Evolutionary conservation across 1,140 invertebrate species (phyloP).

Genomic region (Cydia amplana): DNA sequence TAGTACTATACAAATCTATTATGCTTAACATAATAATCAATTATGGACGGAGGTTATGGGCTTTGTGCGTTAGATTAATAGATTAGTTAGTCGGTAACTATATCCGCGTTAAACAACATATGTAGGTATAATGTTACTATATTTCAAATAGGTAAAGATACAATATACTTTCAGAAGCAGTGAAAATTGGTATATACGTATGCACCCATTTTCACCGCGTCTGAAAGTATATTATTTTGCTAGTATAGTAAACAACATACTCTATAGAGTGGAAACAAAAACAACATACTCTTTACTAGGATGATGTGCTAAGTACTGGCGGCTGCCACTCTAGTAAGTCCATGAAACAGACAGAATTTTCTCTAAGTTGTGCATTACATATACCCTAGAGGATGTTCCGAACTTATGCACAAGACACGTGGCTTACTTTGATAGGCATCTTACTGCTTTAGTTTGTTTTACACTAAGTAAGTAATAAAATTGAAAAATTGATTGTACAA

Average conservation of each 20-base stretch:
- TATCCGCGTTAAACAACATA: too few species aligned
- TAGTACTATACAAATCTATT: too few species aligned
- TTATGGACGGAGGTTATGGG: too few species aligned
- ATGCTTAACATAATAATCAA: too few species aligned
- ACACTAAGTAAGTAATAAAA: not conserved
- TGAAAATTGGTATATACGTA: too few species aligned
- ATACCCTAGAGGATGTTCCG: not conserved
- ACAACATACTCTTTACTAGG: not conserved
- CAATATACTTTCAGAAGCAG: too few species aligned
- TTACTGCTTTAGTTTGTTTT: not conserved
- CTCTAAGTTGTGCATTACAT: not conserved
- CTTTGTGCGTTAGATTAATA: not conserved
- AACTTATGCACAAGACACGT: not conserved
- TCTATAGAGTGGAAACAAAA: not conserved
- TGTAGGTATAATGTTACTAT: too few species aligned
- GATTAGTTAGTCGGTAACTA: not conserved
- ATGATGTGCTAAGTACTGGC: slow-evolving; percentile 8
- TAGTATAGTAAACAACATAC: too few species aligned
- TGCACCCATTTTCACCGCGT: too few species aligned
- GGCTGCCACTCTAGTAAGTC: slow-evolving; percentile 7
- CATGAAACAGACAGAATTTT: slow-evolving; percentile 13
- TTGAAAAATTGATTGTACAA: not conserved
- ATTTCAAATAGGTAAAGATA: too few species aligned
- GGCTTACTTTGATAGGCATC: not conserved
- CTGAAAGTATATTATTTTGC: too few species aligned